Evolutionary conservation across 2,888 invertebrate species (phyloP), one percentile per base, ranked within the genome.

Genomic region (Himalopsyche japonica): DNA sequence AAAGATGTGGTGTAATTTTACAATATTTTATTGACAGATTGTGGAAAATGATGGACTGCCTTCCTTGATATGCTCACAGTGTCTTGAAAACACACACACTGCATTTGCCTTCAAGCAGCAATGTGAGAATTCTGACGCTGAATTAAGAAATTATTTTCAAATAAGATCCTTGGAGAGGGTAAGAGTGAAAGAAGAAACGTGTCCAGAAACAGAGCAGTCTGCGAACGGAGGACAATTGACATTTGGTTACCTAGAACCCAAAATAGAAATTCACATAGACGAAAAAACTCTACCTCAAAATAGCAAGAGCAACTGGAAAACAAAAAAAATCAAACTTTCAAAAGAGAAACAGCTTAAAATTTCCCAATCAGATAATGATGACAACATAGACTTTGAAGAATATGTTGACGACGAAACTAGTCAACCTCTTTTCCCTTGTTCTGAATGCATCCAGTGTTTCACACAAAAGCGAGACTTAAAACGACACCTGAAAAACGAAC

Each of bases 401-500:
- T 82, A 78, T 30, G 82, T 78, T 1, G 81, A 83, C 34, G 90
- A 91, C 87, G 91, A 91, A 86, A 90, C 90, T 5, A 89, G 89
- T 79, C 90, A 90, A 87, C 89, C 90, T 5, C 88, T 90, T 82
- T 90, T 89, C 88, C 88, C 90, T 7, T 91, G 91, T 87, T 89
- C 90, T 85, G 88, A 90, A 84, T 91, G 91, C 87, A 89, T 89
- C 3, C 87, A 88, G 82, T 90, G 90, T 87, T 91, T 91, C 87
- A 89, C 89, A 8, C 89, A 88, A 78, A 85, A 88, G 34, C 85
- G 86, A 27, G 91, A 90, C 87, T 88, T 91, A 87, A 90, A 89
- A 87, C 77, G 78, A 18, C 87, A 87, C 77, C 30, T 86, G 0
- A 84, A 86, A 81, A 27, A 37, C 37, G 77, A 82, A 30, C 87